These are phyloP conservation scores for Electrona antarctica DNA, from an alignment of 2,113 vertebrate genomes.

Conservation along the genomic window DNA sequence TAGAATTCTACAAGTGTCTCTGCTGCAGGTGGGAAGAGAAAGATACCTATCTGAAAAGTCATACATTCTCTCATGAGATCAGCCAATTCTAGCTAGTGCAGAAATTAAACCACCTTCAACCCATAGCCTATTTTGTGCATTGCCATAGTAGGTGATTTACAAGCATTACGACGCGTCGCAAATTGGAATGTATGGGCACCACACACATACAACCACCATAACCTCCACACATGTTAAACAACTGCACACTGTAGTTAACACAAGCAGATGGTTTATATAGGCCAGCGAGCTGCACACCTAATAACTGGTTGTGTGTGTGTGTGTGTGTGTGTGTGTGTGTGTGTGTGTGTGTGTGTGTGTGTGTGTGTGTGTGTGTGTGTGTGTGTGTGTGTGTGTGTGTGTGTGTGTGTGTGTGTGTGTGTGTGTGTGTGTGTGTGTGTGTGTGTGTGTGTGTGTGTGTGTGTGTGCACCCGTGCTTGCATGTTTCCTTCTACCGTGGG, in stretches of 20 bases:
- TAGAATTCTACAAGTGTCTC: not conserved
- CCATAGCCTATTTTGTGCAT: no score
- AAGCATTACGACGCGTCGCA: no score
- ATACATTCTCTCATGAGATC: no score
- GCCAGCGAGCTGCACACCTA: constrained; percentile 63
- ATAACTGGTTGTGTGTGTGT: constrained; percentile 56
- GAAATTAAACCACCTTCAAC: no score
- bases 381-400: constrained; percentile 42
- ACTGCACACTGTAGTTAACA: constrained; percentile 59
- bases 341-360: constrained; percentile 7
- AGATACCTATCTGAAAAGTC: no score
- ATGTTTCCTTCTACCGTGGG: constrained; percentile 53
- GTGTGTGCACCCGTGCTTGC: constrained; percentile 38
- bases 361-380: not conserved
- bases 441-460: constrained; percentile 4
- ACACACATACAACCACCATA: constrained; percentile 27
- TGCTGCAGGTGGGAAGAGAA: not conserved
- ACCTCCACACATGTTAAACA: constrained; percentile 52
- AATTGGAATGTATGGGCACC: constrained; percentile 16
- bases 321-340: constrained; percentile 12
- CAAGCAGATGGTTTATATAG: constrained; percentile 70
- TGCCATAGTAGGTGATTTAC: no score
- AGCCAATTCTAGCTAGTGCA: no score
- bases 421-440: constrained; percentile 1
- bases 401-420: constrained; percentile 12